A percentile compares a stretch with the other conserved stretches of the same genome.
Conservation (phyloP, 1,140 invertebrate species). For the Bombus sylvicola region DNA sequence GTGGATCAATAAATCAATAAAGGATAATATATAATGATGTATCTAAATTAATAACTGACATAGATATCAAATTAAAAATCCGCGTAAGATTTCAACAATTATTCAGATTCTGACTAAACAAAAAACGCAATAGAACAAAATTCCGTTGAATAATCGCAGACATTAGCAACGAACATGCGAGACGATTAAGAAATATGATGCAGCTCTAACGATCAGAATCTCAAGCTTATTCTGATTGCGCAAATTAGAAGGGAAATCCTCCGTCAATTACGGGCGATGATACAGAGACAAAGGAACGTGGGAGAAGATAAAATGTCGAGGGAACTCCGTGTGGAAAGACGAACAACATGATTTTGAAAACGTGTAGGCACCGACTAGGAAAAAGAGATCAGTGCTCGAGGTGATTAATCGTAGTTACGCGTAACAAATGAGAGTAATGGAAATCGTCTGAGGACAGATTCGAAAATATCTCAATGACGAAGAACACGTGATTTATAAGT, state of each 20-base stretch:
- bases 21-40: too few species aligned
- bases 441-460: background rate
- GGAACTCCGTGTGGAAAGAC: background rate
- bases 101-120: background rate
- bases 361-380: background rate
- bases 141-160: background rate
- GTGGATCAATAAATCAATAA: too few species aligned
- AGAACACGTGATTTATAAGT: conserved; percentile 29
- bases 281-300: background rate
- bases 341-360: conserved; percentile 51
- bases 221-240: background rate
- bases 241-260: background rate
- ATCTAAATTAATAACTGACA: too few species aligned
- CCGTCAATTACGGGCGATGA: background rate
- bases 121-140: background rate
- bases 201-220: conserved; percentile 3
- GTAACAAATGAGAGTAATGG: conserved; percentile 15
- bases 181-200: too few species aligned
- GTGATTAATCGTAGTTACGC: conserved; percentile 21
- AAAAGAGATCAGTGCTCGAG: conserved; percentile 38
- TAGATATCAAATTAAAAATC: background rate
- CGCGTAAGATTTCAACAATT: background rate
- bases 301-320: conserved; percentile 17
- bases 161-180: background rate
- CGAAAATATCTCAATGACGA: background rate